Evolutionary conservation across 2,113 vertebrate species (phyloP).

Genomic region (Elanus axillaris): DNA sequence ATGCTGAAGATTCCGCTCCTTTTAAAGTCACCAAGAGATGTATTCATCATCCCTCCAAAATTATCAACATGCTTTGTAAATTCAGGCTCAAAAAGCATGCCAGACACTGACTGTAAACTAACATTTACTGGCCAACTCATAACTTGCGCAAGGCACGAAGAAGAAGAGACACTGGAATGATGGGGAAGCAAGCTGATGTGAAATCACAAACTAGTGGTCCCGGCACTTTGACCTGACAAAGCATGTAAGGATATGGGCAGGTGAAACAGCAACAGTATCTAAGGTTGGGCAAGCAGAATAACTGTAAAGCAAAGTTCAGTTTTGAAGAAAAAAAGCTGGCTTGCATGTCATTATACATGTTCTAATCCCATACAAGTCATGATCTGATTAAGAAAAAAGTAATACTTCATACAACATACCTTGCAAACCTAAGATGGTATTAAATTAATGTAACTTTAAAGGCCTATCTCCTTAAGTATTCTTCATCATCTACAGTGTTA

Average conservation of each 20-base stretch:
- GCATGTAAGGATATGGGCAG: neutral
- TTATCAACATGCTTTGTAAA: neutral
- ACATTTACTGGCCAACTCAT: neutral
- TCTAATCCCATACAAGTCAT: neutral
- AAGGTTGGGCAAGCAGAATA: neutral
- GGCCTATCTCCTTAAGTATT: neutral
- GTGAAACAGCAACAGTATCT: neutral
- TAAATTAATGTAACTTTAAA: neutral
- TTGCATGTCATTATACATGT: neutral
- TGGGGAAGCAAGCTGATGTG: neutral
- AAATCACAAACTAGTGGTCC: neutral
- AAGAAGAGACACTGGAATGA: neutral
- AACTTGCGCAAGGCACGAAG: conserved; percentile 16
- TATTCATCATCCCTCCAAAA: neutral
- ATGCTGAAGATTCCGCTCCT: neutral
- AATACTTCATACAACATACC: neutral
- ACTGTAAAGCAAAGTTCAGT: neutral
- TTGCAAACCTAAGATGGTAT: neutral
- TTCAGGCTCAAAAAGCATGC: conserved; percentile 14
- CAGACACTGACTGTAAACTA: neutral
- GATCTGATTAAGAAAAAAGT: neutral
- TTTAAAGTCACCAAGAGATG: neutral
- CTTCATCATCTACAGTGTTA: neutral
- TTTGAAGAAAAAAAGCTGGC: neutral
- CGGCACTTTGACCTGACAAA: conserved; percentile 21